These are phyloP conservation scores for Morpho helenor DNA, from an alignment of 2,888 invertebrate genomes.

Conservation along the genomic window DNA sequence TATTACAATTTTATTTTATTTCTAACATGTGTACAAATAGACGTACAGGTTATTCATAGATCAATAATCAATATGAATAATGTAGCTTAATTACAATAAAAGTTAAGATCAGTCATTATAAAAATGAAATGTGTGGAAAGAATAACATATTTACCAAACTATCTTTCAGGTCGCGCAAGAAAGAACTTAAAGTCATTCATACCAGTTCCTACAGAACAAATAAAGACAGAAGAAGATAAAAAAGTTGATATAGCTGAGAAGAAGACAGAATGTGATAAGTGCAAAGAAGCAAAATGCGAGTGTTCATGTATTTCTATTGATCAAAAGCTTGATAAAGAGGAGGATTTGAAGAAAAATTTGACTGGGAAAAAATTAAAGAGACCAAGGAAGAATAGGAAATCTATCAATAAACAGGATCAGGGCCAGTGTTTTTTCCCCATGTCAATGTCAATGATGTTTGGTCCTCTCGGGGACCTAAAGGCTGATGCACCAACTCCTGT, in stretches of 20 bases:
- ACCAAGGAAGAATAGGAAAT: constrained; percentile 66
- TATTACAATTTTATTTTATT: background rate
- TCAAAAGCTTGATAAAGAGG: constrained; percentile 51
- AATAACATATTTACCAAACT: background rate
- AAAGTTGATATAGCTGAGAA: constrained; percentile 49
- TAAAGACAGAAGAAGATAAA: constrained; percentile 58
- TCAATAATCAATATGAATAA: no score
- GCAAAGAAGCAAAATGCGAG: constrained; percentile 55
- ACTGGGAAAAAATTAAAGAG: constrained; percentile 49
- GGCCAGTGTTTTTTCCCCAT: constrained; percentile 85
- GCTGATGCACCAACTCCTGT: constrained; percentile 68
- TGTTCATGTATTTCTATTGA: constrained; percentile 42
- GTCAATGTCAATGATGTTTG: constrained; percentile 93
- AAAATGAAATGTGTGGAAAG: no score
- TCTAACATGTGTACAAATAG: no score
- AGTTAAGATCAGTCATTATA: no score
- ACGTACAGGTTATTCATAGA: no score
- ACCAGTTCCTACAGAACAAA: constrained; percentile 57
- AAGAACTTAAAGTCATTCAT: constrained; percentile 67
- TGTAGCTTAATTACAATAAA: no score
- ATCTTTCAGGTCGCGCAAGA: constrained; percentile 55
- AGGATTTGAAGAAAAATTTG: constrained; percentile 51
- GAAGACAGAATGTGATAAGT: constrained; percentile 54
- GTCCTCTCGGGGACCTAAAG: constrained; percentile 83
- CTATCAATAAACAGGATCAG: constrained; percentile 56